Base-by-base conservation (phyloP, 64 coral and sea anemone species). In the Montipora foliosa region DNA sequence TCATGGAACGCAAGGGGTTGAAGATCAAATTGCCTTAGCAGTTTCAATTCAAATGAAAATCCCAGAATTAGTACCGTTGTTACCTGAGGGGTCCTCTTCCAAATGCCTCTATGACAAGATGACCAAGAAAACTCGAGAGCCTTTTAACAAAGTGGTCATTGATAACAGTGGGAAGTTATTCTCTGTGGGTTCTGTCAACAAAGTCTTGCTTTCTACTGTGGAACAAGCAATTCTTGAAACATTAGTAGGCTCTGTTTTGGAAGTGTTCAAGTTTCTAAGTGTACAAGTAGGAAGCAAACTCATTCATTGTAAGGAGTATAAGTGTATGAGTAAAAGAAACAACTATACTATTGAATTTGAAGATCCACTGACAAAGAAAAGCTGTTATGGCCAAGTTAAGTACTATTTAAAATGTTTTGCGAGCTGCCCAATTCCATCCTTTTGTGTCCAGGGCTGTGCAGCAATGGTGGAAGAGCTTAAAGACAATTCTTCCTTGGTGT, bases 191-290 rank as follows among this genome's bases (percentile, higher is more conserved):
- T 5, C 53, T 60, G 53, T 81, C 5, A 17, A 59, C 21, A 81
- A 22, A 59, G 17, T 59, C 29, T 11, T 81, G 50, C 52, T 81
- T 81, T n/a, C 79, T 29, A 53, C 79, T 22, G 10, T 22, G 11
- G 79, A 81, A 29, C 49, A 22, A 81, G 79, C 79, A 59, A 53
- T 81, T n/a, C 50, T 81, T 60, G 79, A 81, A 81, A 24, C 79
- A 52, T 37, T 81, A 11, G 52, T 81, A 19, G 79, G 79, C 7
- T 53, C 79, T 25, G 19, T 81, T 60, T 16, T 25, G 8, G 8
- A 80, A 57, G 78, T 80, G 7, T 48, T 6, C 49, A 52, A 81
- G 51, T 81, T 81, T 81, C 52, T 10, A 5, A 81, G 79, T 7
- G 53, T 81, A 81, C 79, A 59, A 5, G 20, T 58, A 59, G 79